phyloP scores from a whole-genome alignment of 1,140 invertebrate species.

The Brevipalpus yothersi region DNA sequence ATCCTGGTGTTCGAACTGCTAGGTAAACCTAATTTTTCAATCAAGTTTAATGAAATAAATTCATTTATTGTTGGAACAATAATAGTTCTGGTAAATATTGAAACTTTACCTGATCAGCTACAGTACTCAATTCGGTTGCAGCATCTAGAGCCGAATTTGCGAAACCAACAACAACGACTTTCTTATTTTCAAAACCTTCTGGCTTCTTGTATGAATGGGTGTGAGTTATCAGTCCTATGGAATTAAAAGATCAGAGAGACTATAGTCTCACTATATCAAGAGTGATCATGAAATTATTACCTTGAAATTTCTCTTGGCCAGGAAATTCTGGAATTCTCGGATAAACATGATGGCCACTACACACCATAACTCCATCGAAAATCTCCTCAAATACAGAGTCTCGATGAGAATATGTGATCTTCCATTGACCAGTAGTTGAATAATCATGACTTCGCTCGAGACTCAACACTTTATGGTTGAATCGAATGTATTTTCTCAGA shows the following conservation, averaged over 20 bases:
- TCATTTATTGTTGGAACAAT: too few relatives aligned
- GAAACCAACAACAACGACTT: slow-evolving; percentile 26
- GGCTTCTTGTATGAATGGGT: slow-evolving; percentile 18
- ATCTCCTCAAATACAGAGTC: slow-evolving; percentile 8
- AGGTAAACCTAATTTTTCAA: background rate
- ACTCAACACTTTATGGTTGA: slow-evolving; percentile 16
- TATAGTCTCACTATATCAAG: background rate
- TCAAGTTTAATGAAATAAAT: background rate
- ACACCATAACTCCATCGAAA: slow-evolving; percentile 24
- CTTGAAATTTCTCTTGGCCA: slow-evolving; percentile 14
- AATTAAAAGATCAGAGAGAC: background rate
- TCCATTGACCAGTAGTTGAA: slow-evolving; percentile 20
- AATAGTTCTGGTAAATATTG: too few relatives aligned
- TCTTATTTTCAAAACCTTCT: slow-evolving; percentile 18
- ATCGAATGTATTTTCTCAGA: slow-evolving; percentile 19
- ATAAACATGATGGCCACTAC: slow-evolving; percentile 18
- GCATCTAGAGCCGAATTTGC: slow-evolving; percentile 30
- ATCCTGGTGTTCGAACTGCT: background rate
- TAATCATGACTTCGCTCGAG: slow-evolving; percentile 16
- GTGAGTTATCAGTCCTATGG: slow-evolving; percentile 16
- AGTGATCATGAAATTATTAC: slow-evolving; percentile 6
- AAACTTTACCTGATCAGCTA: slow-evolving; percentile 5
- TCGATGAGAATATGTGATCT: slow-evolving; percentile 14
- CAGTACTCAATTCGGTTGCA: slow-evolving; percentile 25
- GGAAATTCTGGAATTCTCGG: slow-evolving; percentile 15